Conservation (phyloP, 2,888 invertebrate genomes). For the Caenorhabditis afra region DNA sequence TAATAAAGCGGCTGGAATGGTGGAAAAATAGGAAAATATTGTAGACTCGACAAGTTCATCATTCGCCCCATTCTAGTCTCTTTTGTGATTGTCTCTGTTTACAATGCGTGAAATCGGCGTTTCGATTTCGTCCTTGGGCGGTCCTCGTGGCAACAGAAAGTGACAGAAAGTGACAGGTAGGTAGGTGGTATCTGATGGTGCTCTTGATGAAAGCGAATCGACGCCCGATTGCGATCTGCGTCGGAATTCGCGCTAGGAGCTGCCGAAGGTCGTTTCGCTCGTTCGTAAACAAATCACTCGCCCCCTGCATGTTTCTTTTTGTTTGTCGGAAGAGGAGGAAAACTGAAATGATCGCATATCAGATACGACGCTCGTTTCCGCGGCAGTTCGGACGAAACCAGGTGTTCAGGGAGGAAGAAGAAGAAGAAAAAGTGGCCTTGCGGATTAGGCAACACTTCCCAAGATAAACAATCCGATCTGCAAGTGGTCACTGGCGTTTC, state of each 20-base stretch:
- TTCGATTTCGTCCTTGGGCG: constrained; percentile 46
- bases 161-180: constrained; percentile 18
- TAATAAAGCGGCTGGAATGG: constrained; percentile 1
- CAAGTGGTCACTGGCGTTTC: constrained; percentile 10
- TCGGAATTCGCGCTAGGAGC: constrained; percentile 24
- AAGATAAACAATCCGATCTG: constrained; percentile 19
- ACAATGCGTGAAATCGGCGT: constrained; percentile 49
- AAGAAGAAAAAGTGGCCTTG: neutral
- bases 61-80: neutral
- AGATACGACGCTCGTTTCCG: constrained; percentile 48
- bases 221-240: constrained; percentile 10
- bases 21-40: constrained; percentile 2
- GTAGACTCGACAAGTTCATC: neutral
- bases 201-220: constrained; percentile 29
- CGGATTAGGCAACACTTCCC: constrained; percentile 39
- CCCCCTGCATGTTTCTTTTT: constrained; percentile 38
- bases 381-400: constrained; percentile 23
- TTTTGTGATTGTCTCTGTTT: constrained; percentile 15
- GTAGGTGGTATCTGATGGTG: constrained; percentile 29
- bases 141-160: constrained; percentile 28
- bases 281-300: constrained; percentile 32
- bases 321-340: constrained; percentile 38
- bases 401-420: constrained; percentile 52
- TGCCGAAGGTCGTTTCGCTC: constrained; percentile 38
- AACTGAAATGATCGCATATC: constrained; percentile 57